Evolutionary conservation across 2,888 invertebrate genomes (phyloP).

Genomic region (Xiphydria camelus): DNA sequence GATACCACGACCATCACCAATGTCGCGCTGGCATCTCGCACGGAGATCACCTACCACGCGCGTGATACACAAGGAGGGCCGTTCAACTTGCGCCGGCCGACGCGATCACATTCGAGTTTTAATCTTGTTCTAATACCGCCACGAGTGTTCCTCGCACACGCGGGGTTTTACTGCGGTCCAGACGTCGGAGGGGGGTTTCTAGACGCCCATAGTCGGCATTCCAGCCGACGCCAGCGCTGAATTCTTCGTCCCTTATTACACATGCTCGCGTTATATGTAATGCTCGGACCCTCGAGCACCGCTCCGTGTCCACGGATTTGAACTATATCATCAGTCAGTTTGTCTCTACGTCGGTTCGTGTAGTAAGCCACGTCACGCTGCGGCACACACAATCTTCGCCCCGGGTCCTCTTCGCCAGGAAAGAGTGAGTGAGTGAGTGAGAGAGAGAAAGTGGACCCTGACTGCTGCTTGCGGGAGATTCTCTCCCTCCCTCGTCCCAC

Average conservation of each 20-base stretch:
- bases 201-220: slow-evolving; percentile 38
- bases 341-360: slow-evolving; percentile 3
- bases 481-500: slow-evolving; percentile 8
- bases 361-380: background rate
- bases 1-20: no score
- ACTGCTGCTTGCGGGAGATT: no score
- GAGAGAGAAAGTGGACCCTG: no score
- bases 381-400: background rate
- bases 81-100: background rate
- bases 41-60: no score
- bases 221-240: slow-evolving; percentile 39
- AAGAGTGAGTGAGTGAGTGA: no score
- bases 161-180: slow-evolving; percentile 9
- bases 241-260: slow-evolving; percentile 38
- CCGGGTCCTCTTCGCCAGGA: background rate
- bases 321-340: slow-evolving; percentile 30
- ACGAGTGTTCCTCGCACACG: slow-evolving; percentile 1
- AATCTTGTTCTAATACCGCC: slow-evolving; percentile 10
- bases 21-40: no score
- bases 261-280: slow-evolving; percentile 27
- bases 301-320: slow-evolving; percentile 25
- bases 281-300: background rate
- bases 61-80: no score
- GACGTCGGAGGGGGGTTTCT: slow-evolving; percentile 11
- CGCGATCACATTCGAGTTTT: slow-evolving; percentile 11